phyloP scores from a whole-genome alignment of 2,797 vertebrate species.

The Notolepis coatsorum region DNA sequence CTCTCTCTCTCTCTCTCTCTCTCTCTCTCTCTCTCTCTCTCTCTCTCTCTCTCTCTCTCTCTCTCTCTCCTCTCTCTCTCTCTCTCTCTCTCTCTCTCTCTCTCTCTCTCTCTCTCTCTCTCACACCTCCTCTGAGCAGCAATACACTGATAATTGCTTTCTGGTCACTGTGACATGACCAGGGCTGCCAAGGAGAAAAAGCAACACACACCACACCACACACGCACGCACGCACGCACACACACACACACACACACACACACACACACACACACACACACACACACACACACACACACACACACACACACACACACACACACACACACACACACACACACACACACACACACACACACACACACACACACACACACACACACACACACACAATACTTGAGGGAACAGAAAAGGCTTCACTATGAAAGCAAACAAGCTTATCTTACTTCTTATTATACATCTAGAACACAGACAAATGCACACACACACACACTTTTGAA shows the following conservation, averaged over 20 bases:
- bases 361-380: conserved; percentile 27
- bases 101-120: conserved; percentile 26
- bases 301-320: not conserved
- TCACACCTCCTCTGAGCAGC: conserved; percentile 60
- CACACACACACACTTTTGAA: too few species aligned
- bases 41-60: conserved; percentile 13
- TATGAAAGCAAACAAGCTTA: conserved; percentile 42
- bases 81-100: not conserved
- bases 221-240: conserved; percentile 20
- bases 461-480: not conserved
- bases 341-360: conserved; percentile 8
- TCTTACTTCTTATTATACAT: conserved; percentile 44
- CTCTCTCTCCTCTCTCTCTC: not conserved
- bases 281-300: not conserved
- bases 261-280: conserved; percentile 18
- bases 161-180: conserved; percentile 83
- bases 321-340: conserved; percentile 30
- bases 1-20: not conserved
- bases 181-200: conserved; percentile 58
- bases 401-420: conserved; percentile 42
- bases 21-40: not conserved
- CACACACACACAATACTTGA: conserved; percentile 42
- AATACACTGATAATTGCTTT: conserved; percentile 80
- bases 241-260: conserved; percentile 14
- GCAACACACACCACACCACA: conserved; percentile 37